These are phyloP conservation scores for Chionomys nivalis DNA, from an alignment of 2,113 vertebrate genomes.

Conservation along the genomic window DNA sequence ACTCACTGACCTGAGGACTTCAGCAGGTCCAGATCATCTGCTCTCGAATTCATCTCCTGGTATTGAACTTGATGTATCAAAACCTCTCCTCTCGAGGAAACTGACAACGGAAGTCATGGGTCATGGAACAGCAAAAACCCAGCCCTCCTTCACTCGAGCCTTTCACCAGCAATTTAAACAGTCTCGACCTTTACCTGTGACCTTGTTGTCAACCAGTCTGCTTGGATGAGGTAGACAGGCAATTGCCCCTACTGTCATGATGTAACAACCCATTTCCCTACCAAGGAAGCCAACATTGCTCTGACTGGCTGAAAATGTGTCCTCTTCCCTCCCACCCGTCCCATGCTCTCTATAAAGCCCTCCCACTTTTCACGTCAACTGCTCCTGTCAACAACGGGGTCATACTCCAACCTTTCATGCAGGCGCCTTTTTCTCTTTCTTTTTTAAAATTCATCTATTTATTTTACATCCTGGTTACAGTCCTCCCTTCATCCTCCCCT, in stretches of 20 bases:
- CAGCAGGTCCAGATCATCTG: constrained; percentile 55
- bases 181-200: background rate
- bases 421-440: background rate
- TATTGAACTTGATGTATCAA: constrained; percentile 69
- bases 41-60: constrained; percentile 75
- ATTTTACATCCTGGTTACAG: background rate
- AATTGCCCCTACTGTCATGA: background rate
- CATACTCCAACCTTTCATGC: background rate
- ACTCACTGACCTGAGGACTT: constrained; percentile 67
- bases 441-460: background rate
- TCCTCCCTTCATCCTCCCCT: background rate
- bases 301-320: background rate
- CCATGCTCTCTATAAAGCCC: background rate
- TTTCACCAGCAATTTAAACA: background rate
- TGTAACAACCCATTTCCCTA: background rate
- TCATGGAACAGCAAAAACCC: background rate
- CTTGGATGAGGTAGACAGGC: background rate
- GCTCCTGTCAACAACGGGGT: background rate
- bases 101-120: constrained; percentile 1
- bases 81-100: constrained; percentile 67
- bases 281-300: background rate
- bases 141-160: background rate
- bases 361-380: background rate
- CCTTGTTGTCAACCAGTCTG: background rate
- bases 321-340: background rate